Conservation (phyloP, 2,888 invertebrate genomes). For the Scrobipalpa costella region DNA sequence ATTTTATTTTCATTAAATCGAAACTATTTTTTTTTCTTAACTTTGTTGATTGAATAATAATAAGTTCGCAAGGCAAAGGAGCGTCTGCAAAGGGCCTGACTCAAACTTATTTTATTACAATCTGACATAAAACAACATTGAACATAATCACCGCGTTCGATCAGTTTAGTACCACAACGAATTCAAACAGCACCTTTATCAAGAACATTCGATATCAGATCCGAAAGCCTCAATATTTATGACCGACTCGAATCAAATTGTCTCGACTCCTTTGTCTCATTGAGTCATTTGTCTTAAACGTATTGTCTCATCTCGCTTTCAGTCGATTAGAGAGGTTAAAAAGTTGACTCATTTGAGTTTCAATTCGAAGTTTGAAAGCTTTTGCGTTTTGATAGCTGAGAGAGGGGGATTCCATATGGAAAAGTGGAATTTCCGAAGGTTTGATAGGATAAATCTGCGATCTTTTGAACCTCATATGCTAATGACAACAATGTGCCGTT, state of each 20-base stretch:
- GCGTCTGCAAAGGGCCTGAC: no score
- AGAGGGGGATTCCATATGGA: background rate
- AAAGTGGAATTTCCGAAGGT: background rate
- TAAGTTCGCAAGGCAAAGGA: no score
- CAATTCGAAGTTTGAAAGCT: background rate
- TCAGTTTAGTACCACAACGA: no score
- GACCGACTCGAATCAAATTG: slow-evolving; percentile 8
- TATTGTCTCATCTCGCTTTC: background rate
- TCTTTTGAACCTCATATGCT: no score
- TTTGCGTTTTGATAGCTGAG: background rate
- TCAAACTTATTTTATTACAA: no score
- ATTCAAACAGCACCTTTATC: background rate
- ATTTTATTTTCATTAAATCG: no score
- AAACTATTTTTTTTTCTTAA: no score
- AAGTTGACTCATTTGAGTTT: background rate
- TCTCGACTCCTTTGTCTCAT: background rate
- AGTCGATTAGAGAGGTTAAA: background rate
- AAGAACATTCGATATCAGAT: background rate
- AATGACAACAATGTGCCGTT: no score
- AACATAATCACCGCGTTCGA: no score
- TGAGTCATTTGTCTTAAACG: background rate
- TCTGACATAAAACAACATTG: no score
- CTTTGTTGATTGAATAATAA: no score
- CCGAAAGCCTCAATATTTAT: slow-evolving; percentile 3
- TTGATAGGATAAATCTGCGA: no score